Percentiles rank a stretch among this genome's conserved stretches.
Conservation (phyloP, 2,113 vertebrate genomes). For the Vidua chalybeata region DNA sequence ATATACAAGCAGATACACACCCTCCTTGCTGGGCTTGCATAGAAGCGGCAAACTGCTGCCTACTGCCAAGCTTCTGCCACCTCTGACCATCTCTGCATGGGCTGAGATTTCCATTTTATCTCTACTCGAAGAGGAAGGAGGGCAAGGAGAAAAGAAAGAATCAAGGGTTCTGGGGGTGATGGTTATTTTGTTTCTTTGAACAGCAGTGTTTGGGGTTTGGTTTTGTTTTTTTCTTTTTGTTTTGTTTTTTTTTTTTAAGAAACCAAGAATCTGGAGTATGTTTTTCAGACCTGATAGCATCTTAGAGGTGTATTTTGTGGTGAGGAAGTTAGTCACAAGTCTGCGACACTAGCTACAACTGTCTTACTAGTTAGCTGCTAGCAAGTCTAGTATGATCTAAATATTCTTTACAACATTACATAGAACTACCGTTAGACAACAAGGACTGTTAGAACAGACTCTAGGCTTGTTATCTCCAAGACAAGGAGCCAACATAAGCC, state of each 20-base stretch:
- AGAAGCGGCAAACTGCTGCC: neutral
- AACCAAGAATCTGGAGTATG: slow-evolving; percentile 28
- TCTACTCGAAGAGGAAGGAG: neutral
- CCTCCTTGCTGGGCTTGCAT: neutral
- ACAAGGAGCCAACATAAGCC: neutral
- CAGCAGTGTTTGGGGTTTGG: neutral
- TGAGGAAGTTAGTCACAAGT: slow-evolving; percentile 34
- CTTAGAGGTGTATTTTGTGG: slow-evolving; percentile 38
- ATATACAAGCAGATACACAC: neutral
- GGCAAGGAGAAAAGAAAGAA: neutral
- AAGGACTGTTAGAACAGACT: neutral
- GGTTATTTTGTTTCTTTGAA: slow-evolving; percentile 17
- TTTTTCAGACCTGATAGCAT: slow-evolving; percentile 36
- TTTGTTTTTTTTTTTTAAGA: neutral
- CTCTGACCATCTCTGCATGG: neutral
- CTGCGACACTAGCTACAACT: neutral
- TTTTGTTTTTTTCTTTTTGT: neutral
- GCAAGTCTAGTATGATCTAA: neutral
- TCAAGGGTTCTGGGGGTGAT: neutral
- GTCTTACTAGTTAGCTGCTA: neutral
- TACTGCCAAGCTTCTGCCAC: neutral
- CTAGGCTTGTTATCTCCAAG: neutral
- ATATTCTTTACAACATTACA: neutral
- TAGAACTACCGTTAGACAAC: neutral
- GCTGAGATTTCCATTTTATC: neutral